Evolutionary conservation across 92 coral and sea anemone species (phyloP).

Genomic region (Phenganax subtilis): DNA sequence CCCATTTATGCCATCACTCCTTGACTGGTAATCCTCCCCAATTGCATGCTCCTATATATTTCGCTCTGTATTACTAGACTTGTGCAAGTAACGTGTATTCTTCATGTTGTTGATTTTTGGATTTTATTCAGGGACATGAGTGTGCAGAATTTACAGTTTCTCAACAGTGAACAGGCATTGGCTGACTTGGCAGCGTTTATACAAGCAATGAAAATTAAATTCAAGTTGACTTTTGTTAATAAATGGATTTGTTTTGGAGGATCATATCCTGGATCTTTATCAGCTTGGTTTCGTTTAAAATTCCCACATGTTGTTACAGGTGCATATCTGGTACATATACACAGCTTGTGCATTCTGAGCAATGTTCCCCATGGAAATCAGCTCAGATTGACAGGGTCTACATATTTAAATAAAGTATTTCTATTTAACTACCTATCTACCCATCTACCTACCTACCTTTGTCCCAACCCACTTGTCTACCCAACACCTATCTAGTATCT

Average conservation of each 20-base stretch:
- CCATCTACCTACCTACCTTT: too few species aligned
- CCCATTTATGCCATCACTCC: background rate
- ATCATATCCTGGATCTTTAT: conserved; percentile 92
- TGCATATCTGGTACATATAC: conserved; percentile 18
- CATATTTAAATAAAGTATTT: too few species aligned
- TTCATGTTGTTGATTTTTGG: too few species aligned
- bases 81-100: too few species aligned
- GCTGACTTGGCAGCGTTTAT: conserved; percentile 92
- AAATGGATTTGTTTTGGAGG: conserved; percentile 99
- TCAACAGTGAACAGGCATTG: conserved; percentile 96
- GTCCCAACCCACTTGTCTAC: too few species aligned
- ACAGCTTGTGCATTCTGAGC: background rate
- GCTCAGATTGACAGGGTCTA: too few species aligned
- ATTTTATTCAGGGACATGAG: conserved; percentile 68
- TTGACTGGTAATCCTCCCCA: background rate
- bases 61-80: too few species aligned
- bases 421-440: too few species aligned
- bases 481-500: too few species aligned
- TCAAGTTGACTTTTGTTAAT: conserved; percentile 60
- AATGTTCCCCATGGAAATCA: too few species aligned
- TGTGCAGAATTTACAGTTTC: conserved; percentile 68
- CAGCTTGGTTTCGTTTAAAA: conserved; percentile 95
- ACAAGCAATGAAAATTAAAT: conserved; percentile 66
- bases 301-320: conserved; percentile 93
- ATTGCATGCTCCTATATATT: too few species aligned